Base-by-base conservation (phyloP, 2,797 vertebrate genomes). In the Hippoglossus hippoglossus region DNA sequence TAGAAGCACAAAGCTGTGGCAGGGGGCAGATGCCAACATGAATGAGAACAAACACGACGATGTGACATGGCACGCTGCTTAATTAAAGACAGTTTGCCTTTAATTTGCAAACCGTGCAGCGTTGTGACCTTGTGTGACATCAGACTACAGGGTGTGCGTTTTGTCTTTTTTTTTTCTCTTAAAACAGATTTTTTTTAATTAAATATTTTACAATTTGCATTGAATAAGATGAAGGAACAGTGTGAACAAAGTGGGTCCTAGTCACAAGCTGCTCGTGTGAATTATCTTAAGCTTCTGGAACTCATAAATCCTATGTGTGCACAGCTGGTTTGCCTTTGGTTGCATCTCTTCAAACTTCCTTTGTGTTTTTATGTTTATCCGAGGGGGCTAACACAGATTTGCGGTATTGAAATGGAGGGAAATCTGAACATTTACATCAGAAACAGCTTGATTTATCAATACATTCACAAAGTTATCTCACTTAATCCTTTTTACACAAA, bases 41-140 rank as follows among this genome's bases (percentile, higher is more conserved):
- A 46, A 46, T 46, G 11, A 54, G 63, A 59, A 63, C 21, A 0
- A 8, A 9, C 18, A 55, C 53, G 39, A 49, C 4, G n/a, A n/a
- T 44, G 15, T 18, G 41, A 21, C 44, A 46, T 44, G 41, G 13
- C 46, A 21, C 6, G 2, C 41, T 46, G 16, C 16, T 34, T 66
- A 22, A 49, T 28, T 58, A 21, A 25, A 47, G 12, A 50, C 3
- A 19, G 13, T 61, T 62, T 61, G 46, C 18, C 46, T 49, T 21
- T 55, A 18, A 69, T 41, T 31, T 44, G 18, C n/a, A 49, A 16
- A 11, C 44, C 21, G 26, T 50, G 49, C 47, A 53, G 39, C 26
- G 11, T 22, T 60, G 49, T 59, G 47, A 63, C 49, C 54, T 58
- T 56, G 67, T 13, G 4, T 44, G 55, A 60, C 13, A 25, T 21